Evolutionary conservation across 2,888 invertebrate genomes (phyloP).

Genomic region (Dicranocentrus wangi): DNA sequence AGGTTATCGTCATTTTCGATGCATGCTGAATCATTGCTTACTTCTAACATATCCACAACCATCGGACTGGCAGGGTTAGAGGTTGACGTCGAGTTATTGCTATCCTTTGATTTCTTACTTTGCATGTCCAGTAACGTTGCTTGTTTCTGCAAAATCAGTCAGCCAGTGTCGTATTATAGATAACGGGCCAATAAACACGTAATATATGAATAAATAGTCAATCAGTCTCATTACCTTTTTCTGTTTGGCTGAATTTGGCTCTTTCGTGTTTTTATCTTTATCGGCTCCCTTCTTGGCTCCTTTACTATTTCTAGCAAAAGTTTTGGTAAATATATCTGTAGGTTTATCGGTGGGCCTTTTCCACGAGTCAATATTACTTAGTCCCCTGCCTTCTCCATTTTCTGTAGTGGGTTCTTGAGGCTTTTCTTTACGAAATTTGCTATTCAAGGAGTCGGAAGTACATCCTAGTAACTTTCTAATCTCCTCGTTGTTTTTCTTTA

Average conservation of each 20-base stretch:
- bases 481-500: constrained; percentile 70
- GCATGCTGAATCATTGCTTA: constrained; percentile 32
- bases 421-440: constrained; percentile 65
- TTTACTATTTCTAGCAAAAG: constrained; percentile 7
- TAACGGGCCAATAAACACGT: not conserved
- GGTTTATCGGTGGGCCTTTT: constrained; percentile 70
- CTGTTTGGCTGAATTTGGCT: constrained; percentile 22
- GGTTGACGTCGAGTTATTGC: not conserved
- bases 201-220: no score
- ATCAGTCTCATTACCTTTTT: constrained; percentile 34
- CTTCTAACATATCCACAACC: constrained; percentile 25
- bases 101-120: constrained; percentile 34
- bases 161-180: not conserved
- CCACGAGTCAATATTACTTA: constrained; percentile 71
- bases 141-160: constrained; percentile 57
- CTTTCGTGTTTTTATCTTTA: constrained; percentile 45
- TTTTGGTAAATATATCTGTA: constrained; percentile 38
- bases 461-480: constrained; percentile 66
- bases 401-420: not conserved
- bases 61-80: constrained; percentile 16
- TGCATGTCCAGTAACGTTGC: constrained; percentile 67
- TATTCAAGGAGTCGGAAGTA: constrained; percentile 37
- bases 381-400: constrained; percentile 54
- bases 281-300: constrained; percentile 35
- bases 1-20: constrained; percentile 20